Conservation (phyloP, 2,888 invertebrate species). For the Drosophila pseudotakahashii region DNA sequence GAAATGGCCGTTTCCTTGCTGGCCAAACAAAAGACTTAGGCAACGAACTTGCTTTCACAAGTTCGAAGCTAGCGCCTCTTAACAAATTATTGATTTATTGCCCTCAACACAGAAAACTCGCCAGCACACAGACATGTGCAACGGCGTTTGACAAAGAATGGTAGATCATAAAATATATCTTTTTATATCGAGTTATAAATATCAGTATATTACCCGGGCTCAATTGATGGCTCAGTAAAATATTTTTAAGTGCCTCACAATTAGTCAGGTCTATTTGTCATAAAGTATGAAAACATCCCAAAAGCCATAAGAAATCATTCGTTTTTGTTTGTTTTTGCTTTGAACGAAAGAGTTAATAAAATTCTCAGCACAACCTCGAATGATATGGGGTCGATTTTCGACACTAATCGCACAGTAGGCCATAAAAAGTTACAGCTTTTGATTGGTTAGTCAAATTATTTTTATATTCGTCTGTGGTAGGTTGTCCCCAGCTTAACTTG, state of each 20-base stretch:
- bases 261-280: slow-evolving; percentile 69
- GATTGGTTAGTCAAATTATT: not conserved
- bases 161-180: slow-evolving; percentile 40
- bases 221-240: slow-evolving; percentile 40
- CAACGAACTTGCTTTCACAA: slow-evolving; percentile 79
- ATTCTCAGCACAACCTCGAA: slow-evolving; percentile 12
- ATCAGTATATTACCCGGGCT: slow-evolving; percentile 7
- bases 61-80: slow-evolving; percentile 55
- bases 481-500: not conserved
- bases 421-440: not conserved
- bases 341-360: slow-evolving; percentile 28
- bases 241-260: slow-evolving; percentile 68
- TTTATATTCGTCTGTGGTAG: not conserved
- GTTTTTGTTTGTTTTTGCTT: not conserved
- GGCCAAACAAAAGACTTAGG: slow-evolving; percentile 74
- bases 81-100: slow-evolving; percentile 76
- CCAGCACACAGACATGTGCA: not conserved
- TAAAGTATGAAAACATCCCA: slow-evolving; percentile 45
- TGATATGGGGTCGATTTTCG: slow-evolving; percentile 15
- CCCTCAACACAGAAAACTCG: slow-evolving; percentile 31
- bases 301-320: slow-evolving; percentile 19
- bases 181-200: slow-evolving; percentile 25
- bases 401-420: not conserved
- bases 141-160: slow-evolving; percentile 23
- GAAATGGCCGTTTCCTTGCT: slow-evolving; percentile 55